phyloP scores from a whole-genome alignment of 2,797 vertebrate species.

The Chiroxiphia lanceolata region DNA sequence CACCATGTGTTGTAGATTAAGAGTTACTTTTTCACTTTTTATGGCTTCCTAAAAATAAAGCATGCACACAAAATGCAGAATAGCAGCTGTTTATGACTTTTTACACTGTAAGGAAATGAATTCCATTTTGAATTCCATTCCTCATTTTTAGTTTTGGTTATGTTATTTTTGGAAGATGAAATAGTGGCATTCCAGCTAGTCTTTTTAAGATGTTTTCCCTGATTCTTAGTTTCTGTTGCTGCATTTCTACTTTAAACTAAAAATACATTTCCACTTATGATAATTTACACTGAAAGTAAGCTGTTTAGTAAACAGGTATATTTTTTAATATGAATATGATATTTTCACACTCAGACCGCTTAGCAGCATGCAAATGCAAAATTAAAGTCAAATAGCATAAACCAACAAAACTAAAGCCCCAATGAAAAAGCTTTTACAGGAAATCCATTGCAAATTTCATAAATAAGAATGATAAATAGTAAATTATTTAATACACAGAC shows the following conservation, averaged over 20 bases:
- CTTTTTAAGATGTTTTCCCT: constrained; percentile 41
- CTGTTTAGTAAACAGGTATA: background rate
- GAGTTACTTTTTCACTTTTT: constrained; percentile 32
- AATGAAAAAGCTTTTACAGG: background rate
- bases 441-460: background rate
- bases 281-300: background rate
- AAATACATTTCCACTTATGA: constrained; percentile 7
- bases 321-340: background rate
- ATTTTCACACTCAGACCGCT: background rate
- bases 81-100: constrained; percentile 54
- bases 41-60: constrained; percentile 16
- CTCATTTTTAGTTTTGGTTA: constrained; percentile 65
- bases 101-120: constrained; percentile 62
- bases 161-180: constrained; percentile 64
- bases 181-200: constrained; percentile 43
- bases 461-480: background rate
- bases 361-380: background rate
- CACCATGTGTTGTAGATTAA: constrained; percentile 28
- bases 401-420: background rate
- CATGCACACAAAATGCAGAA: constrained; percentile 42
- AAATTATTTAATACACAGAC: background rate
- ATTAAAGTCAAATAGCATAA: background rate
- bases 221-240: constrained; percentile 16
- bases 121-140: constrained; percentile 65
- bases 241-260: constrained; percentile 24